Percentiles rank a stretch among this genome's conserved stretches.
These are phyloP conservation scores for Anguilla japonica DNA, from an alignment of 2,113 vertebrate species.

Conservation along the genomic window DNA sequence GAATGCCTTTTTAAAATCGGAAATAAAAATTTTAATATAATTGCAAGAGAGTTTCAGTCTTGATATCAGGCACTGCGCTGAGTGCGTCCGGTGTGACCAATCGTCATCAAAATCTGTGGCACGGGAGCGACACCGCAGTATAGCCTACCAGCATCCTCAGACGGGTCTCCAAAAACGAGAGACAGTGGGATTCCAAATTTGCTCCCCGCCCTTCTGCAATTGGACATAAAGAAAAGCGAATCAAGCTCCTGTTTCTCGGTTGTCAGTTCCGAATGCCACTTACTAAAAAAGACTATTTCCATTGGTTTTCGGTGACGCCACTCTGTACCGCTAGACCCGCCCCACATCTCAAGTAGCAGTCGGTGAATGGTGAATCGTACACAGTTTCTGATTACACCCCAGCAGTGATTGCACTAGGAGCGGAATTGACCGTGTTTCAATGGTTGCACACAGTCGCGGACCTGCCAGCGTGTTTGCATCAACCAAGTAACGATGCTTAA, in stretches of 20 bases:
- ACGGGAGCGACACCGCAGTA: neutral
- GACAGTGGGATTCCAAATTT: constrained; percentile 4
- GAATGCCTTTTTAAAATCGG: too few species aligned
- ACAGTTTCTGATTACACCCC: constrained; percentile 15
- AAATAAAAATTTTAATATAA: too few species aligned
- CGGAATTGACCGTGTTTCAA: constrained; percentile 9
- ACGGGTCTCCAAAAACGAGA: neutral
- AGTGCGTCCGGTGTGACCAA: neutral
- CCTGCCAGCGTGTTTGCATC: constrained; percentile 23
- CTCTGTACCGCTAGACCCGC: constrained; percentile 53
- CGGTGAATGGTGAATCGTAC: constrained; percentile 63
- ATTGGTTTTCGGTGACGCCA: constrained; percentile 65
- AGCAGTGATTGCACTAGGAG: constrained; percentile 11
- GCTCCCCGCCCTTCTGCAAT: neutral
- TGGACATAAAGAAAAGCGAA: neutral
- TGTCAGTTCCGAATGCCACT: constrained; percentile 29
- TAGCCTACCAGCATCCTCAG: neutral
- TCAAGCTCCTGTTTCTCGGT: constrained; percentile 19
- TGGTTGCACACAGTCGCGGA: constrained; percentile 39
- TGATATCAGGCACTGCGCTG: too few species aligned
- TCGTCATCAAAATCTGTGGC: neutral
- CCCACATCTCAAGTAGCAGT: constrained; percentile 60
- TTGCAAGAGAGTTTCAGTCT: too few species aligned
- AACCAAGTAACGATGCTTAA: constrained; percentile 52
- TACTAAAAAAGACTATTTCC: neutral